Base-by-base conservation (phyloP, 2,888 invertebrate species). In the Pegoplata infirma region DNA sequence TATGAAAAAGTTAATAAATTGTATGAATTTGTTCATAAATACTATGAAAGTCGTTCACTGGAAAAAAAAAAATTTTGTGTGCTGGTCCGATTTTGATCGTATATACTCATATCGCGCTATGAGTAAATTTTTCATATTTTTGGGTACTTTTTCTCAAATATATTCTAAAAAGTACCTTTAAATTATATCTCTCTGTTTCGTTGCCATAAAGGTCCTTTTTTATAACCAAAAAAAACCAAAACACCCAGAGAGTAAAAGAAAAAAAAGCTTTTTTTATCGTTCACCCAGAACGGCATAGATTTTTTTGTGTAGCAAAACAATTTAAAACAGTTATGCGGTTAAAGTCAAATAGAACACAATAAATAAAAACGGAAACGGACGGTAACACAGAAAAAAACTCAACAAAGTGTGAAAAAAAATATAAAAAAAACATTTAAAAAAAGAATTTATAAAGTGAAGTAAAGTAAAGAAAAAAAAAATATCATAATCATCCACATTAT, bases 221-320 rank as follows among this genome's bases (percentile, higher is more conserved):
- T 40, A n/a, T n/a, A n/a, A n/a, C n/a, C 7, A 32, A 32, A 23
- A 23, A 23, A 23, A 23, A 25, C 6, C 1, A n/a, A 3, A 40
- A 40, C 1, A 12, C 36, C 25, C 36, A 7, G 36, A 40, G 36
- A 40, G 12, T 40, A 40, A 40, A 4, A 40, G 4, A n/a, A 40
- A 40, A 44, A 56, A 78, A 71, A 74, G 69, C 69, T 74, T 53
- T 73, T 56, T 21, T 16, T 19, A 12, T 17, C 14, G 7, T 61
- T 40, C 40, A 55, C 71, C 79, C 71, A 75, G 75, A 75, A 79
- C 71, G 75, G 71, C 79, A 79, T 63, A 79, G 61, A 71, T 79
- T 68, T 56, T 49, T 14, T 44, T 51, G 19, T 58, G n/a, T 3
- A 46, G 61, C 7, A 17, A 36, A 63, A 5, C 17, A 56, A 23